Percentiles rank a stretch among this genome's conserved stretches.
Evolutionary conservation across 2,888 invertebrate genomes (phyloP).

Genomic region (Drosophila atripex): DNA sequence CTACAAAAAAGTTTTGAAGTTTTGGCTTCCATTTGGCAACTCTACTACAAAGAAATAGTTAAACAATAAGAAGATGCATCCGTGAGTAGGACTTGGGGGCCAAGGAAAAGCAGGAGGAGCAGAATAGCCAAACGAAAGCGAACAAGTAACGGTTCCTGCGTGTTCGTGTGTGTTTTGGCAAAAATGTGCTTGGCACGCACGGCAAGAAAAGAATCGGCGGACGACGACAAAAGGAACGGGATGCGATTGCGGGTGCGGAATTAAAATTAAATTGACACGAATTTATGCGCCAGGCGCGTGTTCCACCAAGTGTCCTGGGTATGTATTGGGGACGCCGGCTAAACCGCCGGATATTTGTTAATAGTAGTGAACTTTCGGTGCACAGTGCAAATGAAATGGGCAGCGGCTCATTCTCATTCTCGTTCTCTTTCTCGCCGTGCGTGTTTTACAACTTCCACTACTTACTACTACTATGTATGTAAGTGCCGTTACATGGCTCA

Average conservation of each 20-base stretch:
- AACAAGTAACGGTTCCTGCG: conserved; percentile 69
- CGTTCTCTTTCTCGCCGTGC: conserved; percentile 20
- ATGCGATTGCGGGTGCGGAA: conserved; percentile 53
- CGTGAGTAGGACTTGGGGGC: conserved; percentile 13
- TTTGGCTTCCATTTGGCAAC: background rate
- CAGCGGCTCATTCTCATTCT: conserved; percentile 11
- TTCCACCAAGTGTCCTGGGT: conserved; percentile 33
- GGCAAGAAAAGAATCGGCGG: conserved; percentile 26
- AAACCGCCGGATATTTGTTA: conserved; percentile 26
- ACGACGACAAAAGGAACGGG: conserved; percentile 35
- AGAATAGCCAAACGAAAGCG: conserved; percentile 47
- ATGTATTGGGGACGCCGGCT: conserved; percentile 45
- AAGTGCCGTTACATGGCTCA: conserved; percentile 56
- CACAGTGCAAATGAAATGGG: conserved; percentile 1
- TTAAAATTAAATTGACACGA: conserved; percentile 62
- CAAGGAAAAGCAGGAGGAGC: conserved; percentile 40
- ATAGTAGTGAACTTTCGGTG: background rate
- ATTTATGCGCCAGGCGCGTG: conserved; percentile 49
- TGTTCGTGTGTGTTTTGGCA: conserved; percentile 57
- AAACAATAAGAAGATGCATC: conserved; percentile 26
- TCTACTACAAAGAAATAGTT: conserved; percentile 22
- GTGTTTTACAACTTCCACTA: conserved; percentile 53
- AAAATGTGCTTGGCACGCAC: conserved; percentile 75
- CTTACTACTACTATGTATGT: conserved; percentile 51
- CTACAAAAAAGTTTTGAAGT: background rate